Percentiles rank a stretch among this genome's conserved stretches.
These are phyloP conservation scores for Cyclargus thomasi DNA, from an alignment of 1,140 invertebrate genomes.

Conservation along the genomic window DNA sequence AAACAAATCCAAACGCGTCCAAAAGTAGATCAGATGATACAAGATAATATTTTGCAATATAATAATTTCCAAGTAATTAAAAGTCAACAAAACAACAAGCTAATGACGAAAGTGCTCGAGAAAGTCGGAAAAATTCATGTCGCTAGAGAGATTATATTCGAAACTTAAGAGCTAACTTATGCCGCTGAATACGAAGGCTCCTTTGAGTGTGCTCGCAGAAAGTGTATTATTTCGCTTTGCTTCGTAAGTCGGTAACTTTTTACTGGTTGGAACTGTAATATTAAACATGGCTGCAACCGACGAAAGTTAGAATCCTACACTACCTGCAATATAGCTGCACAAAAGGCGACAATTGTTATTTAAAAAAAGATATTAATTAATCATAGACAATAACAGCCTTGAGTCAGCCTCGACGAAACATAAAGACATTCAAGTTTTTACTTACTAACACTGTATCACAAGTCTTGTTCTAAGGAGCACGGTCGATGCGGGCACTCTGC, in stretches of 20 bases:
- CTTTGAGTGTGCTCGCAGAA: conserved; percentile 8
- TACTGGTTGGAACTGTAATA: background rate
- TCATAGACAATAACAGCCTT: too few species aligned
- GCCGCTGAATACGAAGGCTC: conserved; percentile 5
- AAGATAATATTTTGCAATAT: background rate
- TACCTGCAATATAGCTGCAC: too few species aligned
- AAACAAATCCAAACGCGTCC: too few species aligned
- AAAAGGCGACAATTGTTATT: too few species aligned
- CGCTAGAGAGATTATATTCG: conserved; percentile 3
- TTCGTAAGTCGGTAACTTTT: conserved; percentile 10
- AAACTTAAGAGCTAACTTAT: conserved; percentile 13
- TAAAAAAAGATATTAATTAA: too few species aligned
- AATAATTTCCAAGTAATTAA: background rate
- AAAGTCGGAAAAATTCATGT: background rate
- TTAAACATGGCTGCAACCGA: conserved; percentile 4
- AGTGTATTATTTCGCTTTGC: conserved; percentile 12
- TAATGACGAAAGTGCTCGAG: background rate
- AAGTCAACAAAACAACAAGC: background rate
- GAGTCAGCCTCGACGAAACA: too few species aligned
- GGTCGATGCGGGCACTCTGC: too few species aligned
- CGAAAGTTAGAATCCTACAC: too few species aligned
- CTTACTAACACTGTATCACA: too few species aligned
- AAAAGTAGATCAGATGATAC: too few species aligned
- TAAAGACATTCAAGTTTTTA: too few species aligned
- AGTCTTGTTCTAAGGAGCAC: too few species aligned